These are phyloP conservation scores for Darevskia mixta DNA, from an alignment of 2,797 vertebrate genomes.

Conservation along the genomic window DNA sequence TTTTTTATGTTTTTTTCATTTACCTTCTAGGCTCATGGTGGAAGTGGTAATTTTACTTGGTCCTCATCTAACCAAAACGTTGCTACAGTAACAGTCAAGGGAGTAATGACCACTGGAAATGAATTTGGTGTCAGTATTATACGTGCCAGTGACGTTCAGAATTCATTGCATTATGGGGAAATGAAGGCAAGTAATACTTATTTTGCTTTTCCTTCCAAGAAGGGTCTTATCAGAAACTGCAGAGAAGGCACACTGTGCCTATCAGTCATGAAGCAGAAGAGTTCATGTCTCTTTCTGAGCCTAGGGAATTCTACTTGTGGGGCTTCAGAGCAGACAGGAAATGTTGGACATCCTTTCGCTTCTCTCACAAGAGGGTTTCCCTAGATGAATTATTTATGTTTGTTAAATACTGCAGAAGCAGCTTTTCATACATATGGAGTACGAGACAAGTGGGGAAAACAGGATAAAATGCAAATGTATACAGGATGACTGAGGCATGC, in stretches of 20 bases:
- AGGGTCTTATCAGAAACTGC: not conserved
- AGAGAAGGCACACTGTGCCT: not conserved
- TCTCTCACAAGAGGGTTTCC: slow-evolving; percentile 14
- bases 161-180: slow-evolving; percentile 89
- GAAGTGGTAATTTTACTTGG: slow-evolving; percentile 96
- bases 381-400: not conserved
- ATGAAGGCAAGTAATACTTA: slow-evolving; percentile 85
- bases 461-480: slow-evolving; percentile 1
- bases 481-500: not conserved
- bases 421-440: not conserved
- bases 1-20: slow-evolving; percentile 22
- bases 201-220: not conserved
- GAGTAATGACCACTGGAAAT: slow-evolving; percentile 90
- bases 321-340: not conserved
- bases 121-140: slow-evolving; percentile 89
- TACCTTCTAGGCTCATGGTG: slow-evolving; percentile 86
- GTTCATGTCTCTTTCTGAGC: not conserved
- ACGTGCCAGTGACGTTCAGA: slow-evolving; percentile 90
- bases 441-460: not conserved
- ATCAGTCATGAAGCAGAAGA: not conserved
- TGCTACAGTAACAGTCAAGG: slow-evolving; percentile 92
- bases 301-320: not conserved
- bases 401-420: not conserved
- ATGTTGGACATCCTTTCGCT: slow-evolving; percentile 13
- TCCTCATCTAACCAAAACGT: slow-evolving; percentile 88